phyloP scores from a whole-genome alignment of 2,888 invertebrate genomes.

The Acanthosepion pharaonis region DNA sequence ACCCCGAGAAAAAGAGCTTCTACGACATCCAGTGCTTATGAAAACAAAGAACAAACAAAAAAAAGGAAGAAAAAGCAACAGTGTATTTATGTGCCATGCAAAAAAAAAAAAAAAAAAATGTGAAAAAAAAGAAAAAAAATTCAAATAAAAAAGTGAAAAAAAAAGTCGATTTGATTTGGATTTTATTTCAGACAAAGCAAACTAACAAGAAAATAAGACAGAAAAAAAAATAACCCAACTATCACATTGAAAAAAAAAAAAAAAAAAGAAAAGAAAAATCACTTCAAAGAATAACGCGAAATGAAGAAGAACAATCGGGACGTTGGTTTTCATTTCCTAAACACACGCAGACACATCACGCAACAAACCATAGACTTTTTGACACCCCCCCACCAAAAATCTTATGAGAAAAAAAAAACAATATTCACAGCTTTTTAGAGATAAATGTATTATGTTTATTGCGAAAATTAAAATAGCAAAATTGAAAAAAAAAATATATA shows the following conservation, averaged over 20 bases:
- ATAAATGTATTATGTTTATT: conserved; percentile 18
- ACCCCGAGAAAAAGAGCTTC: not conserved
- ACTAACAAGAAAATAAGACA: not conserved
- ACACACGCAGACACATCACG: not conserved
- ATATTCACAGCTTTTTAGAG: not conserved
- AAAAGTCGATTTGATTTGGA: not conserved
- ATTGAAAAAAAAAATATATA: not conserved
- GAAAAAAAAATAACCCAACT: not conserved
- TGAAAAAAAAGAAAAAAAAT: not conserved
- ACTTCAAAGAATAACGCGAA: not conserved
- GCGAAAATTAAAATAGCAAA: not conserved
- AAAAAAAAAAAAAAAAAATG: not conserved
- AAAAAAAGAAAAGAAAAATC: not conserved
- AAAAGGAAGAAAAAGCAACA: not conserved
- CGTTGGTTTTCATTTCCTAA: too few species aligned
- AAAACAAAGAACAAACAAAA: not conserved
- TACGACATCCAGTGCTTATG: not conserved
- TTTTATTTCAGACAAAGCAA: not conserved
- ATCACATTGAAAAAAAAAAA: too few species aligned
- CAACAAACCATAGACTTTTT: not conserved
- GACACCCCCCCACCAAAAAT: not conserved
- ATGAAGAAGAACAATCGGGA: not conserved
- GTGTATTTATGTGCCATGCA: not conserved
- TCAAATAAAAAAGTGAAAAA: not conserved
- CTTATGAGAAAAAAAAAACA: not conserved